phyloP scores from a whole-genome alignment of 2,797 vertebrate species.

The Taenioides sp. region DNA sequence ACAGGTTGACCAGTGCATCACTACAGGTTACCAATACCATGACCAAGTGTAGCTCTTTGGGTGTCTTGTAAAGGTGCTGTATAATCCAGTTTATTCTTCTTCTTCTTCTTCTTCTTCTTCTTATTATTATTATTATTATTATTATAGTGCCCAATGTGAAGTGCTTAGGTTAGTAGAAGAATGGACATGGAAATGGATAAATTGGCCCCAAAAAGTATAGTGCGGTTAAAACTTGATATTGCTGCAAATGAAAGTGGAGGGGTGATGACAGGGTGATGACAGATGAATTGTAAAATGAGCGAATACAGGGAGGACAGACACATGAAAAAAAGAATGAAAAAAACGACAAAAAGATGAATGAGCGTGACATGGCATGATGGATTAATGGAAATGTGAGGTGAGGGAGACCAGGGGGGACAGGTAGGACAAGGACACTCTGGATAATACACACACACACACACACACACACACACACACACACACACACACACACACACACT shows the following conservation, averaged over 20 bases:
- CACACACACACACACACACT: background rate
- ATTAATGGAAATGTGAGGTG: slow-evolving; percentile 40
- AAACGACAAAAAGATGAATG: slow-evolving; percentile 41
- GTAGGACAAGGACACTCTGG: slow-evolving; percentile 37
- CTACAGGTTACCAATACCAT: too few relatives aligned
- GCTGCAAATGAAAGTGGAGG: slow-evolving; percentile 12
- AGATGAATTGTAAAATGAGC: slow-evolving; percentile 33
- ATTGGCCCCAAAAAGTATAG: slow-evolving; percentile 9
- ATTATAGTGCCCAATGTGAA: background rate
- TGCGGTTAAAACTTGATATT: slow-evolving; percentile 8
- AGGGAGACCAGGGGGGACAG: background rate
- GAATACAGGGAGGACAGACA: slow-evolving; percentile 40
- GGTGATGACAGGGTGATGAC: slow-evolving; percentile 29
- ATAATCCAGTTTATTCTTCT: too few relatives aligned
- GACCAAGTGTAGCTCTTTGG: too few relatives aligned
- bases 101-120: too few relatives aligned
- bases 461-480: background rate
- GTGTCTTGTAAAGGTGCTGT: too few relatives aligned
- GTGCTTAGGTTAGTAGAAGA: background rate
- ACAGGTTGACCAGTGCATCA: too few relatives aligned
- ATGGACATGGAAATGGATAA: background rate
- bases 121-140: too few relatives aligned
- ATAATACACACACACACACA: slow-evolving; percentile 5
- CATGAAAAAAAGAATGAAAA: slow-evolving; percentile 35
- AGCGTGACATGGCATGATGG: slow-evolving; percentile 38